Base-by-base conservation (phyloP, 2,888 invertebrate genomes). In the Tanypteryx hageni region DNA sequence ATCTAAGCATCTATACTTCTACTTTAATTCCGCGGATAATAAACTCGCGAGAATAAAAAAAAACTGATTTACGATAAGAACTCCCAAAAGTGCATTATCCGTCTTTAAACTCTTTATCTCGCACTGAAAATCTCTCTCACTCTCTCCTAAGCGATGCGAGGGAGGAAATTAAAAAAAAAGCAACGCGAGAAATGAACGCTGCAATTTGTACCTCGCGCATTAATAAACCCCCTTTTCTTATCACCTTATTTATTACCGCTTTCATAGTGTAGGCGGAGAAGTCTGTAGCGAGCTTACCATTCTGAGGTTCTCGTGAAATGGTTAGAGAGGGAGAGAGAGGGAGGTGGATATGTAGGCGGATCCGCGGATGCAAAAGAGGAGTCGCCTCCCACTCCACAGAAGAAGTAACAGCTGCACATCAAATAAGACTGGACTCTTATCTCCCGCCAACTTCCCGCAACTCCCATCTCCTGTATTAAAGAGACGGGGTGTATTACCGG, bases 191-290 rank as follows among this genome's bases (percentile, higher is more conserved):
- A 22, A 68, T 18, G 68, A 18, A 68, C 68, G 68, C 68, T 18
- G 68, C 68, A 68, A 68, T 68, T 68, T 68, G 68, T 68, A 68
- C 68, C 68, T 68, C 68, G 22, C 68, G 22, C 68, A 68, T 68
- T 68, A 68, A 68, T 68, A 68, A 68, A 44, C 44, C 68, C 68
- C 68, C n/a, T 18, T 18, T n/a, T 68, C 68, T 68, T 68, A 68
- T 68, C 68, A 68, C 68, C n/a, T 68, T 68, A 68, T 68, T 68
- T 68, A 68, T 68, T 68, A 22, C 68, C 18, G 18, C 18, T 68
- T 68, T 18, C 68, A 68, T 16, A 16, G 18, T 18, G 68, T 68
- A 68, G 68, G 68, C 68, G 68, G 18, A 68, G 68, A 10, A 68
- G 68, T n/a, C n/a, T 68, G 68, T 22, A 68, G 44, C 44, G 44